These are phyloP conservation scores for Xanthostigma xanthostigma DNA, from an alignment of 2,888 invertebrate species.

Conservation along the genomic window DNA sequence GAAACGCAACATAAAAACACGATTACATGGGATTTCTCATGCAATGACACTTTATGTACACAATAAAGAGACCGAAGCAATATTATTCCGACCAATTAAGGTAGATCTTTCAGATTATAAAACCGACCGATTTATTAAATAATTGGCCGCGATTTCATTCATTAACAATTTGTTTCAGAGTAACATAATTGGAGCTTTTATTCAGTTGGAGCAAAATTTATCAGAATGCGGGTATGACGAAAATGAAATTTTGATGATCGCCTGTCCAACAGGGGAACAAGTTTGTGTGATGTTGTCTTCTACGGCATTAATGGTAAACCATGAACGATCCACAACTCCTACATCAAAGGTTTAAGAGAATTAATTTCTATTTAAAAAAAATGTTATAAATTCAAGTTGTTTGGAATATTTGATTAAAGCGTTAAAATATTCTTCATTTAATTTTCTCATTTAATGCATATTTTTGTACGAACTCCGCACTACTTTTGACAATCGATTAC, in stretches of 20 bases:
- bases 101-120: slow-evolving; percentile 28
- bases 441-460: too few species aligned
- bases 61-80: slow-evolving; percentile 93
- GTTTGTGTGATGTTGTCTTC: slow-evolving; percentile 77
- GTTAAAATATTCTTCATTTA: too few species aligned
- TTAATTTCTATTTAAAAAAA: too few species aligned
- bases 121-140: not conserved
- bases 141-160: not conserved
- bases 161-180: slow-evolving; percentile 38
- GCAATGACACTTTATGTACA: slow-evolving; percentile 92
- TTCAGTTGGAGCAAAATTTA: slow-evolving; percentile 67
- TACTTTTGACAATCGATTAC: too few species aligned
- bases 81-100: slow-evolving; percentile 86
- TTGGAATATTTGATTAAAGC: too few species aligned
- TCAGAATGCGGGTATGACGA: slow-evolving; percentile 57
- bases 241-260: slow-evolving; percentile 72
- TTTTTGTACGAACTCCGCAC: too few species aligned
- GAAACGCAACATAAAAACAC: slow-evolving; percentile 62
- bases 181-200: slow-evolving; percentile 76
- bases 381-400: too few species aligned
- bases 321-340: slow-evolving; percentile 16
- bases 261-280: slow-evolving; percentile 87
- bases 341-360: not conserved
- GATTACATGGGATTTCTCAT: slow-evolving; percentile 65
- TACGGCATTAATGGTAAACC: slow-evolving; percentile 42